Evolutionary conservation across 64 coral and sea anemone species (phyloP), one percentile per base, ranked within the genome.

Genomic region (Montipora sp.): DNA sequence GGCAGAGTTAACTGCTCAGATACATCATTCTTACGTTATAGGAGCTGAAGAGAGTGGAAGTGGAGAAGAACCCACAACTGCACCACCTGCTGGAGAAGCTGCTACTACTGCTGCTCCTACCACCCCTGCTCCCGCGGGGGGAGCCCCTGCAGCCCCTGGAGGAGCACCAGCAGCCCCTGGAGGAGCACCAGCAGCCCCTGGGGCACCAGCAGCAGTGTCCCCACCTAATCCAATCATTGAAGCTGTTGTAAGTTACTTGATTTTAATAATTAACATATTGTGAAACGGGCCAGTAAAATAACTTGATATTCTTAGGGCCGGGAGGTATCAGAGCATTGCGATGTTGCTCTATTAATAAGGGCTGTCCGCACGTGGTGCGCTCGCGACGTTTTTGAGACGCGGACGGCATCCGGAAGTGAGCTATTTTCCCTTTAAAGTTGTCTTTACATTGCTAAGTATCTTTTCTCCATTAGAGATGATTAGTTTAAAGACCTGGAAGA

Each of bases 31-130:
- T 78, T 50, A 14, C 75, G 2, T 49, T 78, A 16, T 19, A 78
- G 27, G 22, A 10, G 47, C 7, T 70, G 82, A 46, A 51, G 80
- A 66, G 59, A 83, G 80, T 24, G 80, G 20, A 47, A 83, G 80
- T 19, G 65, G 44, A 5, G 75, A 6, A 47, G 75, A 78, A 47
- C 75, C 75, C 45, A 78, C 75, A 48, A 78, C 75, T 51, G 47
- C 47, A 0, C 75, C 75, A 49, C 75, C 75, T 7, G 75, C 75
- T 20, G 82, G 18, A 7, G 82, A 19, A 15, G 68, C 68, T 21
- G 71, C 61, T 60, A 49, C 58, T 24, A 12, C 75, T 36, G 13
- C 79, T 43, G 21, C 79, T n/a, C n/a, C 69, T 73, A 21, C 61
- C 36, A 21, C 58, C 58, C 27, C 77, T 15, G 13, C 80, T 8